Evolutionary conservation across 2,797 vertebrate species (phyloP).

Genomic region (Myiothlypis chrysogaster): DNA sequence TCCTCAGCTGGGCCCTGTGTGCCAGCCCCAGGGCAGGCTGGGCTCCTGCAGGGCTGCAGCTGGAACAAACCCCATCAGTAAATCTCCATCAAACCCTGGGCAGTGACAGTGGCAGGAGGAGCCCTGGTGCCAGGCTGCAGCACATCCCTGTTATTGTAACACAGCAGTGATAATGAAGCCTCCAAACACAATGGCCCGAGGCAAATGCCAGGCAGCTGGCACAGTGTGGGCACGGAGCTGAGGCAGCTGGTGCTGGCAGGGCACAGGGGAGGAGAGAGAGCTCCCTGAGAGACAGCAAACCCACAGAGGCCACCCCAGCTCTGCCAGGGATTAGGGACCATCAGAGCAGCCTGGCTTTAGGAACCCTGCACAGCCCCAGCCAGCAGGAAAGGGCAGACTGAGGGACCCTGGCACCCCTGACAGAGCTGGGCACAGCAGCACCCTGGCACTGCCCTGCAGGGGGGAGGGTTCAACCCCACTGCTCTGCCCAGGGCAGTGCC

Average conservation of each 20-base stretch:
- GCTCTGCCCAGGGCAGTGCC: background rate
- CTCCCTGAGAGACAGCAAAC: background rate
- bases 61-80: background rate
- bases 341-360: background rate
- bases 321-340: background rate
- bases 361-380: background rate
- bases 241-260: slow-evolving; percentile 37
- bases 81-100: background rate
- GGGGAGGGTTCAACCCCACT: background rate
- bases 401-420: background rate
- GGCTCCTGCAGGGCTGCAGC: background rate
- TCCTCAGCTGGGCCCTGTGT: background rate
- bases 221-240: background rate
- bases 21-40: background rate
- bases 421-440: background rate
- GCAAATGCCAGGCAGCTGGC: background rate
- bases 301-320: background rate
- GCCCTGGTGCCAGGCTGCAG: background rate
- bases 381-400: background rate
- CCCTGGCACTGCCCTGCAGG: background rate
- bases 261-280: background rate
- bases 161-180: background rate
- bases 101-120: background rate
- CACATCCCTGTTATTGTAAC: background rate
- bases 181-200: background rate